A percentile compares a stretch with the other conserved stretches of the same genome.
Evolutionary conservation across 2,797 vertebrate species (phyloP).

Genomic region (Valencia hispanica): DNA sequence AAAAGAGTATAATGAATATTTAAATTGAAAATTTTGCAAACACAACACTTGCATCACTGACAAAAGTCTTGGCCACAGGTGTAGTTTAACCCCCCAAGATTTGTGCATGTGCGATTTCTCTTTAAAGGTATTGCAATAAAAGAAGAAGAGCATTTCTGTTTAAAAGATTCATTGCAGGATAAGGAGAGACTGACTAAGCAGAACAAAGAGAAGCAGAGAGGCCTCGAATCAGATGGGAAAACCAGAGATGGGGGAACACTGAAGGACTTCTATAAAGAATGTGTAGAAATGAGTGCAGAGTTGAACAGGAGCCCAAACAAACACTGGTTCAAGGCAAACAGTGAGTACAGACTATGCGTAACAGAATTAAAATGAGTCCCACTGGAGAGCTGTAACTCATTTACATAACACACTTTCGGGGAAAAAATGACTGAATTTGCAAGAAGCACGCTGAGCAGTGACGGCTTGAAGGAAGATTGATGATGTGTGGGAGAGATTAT

Average conservation of each 20-base stretch:
- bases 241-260: constrained; percentile 73
- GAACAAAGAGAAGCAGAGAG: constrained; percentile 56
- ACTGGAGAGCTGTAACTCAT: constrained; percentile 63
- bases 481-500: constrained; percentile 35
- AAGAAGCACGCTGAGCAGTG: constrained; percentile 40
- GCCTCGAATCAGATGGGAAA: constrained; percentile 69
- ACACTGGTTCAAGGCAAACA: constrained; percentile 82
- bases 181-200: constrained; percentile 72
- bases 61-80: not conserved
- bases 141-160: constrained; percentile 54
- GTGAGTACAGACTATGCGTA: constrained; percentile 75
- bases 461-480: constrained; percentile 42
- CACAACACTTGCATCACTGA: not conserved
- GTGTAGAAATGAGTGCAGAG: constrained; percentile 77
- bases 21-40: not conserved
- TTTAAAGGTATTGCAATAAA: constrained; percentile 39
- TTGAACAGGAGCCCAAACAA: constrained; percentile 77
- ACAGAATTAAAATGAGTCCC: constrained; percentile 58
- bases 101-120: constrained; percentile 45
- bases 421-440: constrained; percentile 49
- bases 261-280: constrained; percentile 81
- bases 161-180: constrained; percentile 77
- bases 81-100: not conserved
- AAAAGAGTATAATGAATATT: too few species aligned
- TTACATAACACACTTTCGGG: constrained; percentile 66